Percentiles rank a stretch among this genome's conserved stretches.
These are phyloP conservation scores for Hemicordylus capensis DNA, from an alignment of 2,113 vertebrate genomes.

Conservation along the genomic window DNA sequence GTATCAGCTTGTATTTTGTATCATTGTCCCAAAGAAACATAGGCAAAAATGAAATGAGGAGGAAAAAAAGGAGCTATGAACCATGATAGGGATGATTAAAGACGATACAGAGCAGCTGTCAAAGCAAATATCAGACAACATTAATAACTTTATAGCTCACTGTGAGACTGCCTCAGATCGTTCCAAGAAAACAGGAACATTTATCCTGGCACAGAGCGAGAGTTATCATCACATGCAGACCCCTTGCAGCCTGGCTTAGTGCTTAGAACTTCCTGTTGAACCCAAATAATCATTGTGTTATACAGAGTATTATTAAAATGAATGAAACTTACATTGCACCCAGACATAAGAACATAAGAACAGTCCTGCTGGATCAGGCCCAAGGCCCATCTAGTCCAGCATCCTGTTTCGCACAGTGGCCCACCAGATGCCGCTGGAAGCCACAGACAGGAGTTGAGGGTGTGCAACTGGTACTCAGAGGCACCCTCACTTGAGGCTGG, in stretches of 20 bases:
- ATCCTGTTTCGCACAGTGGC: no score
- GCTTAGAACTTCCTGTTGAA: not conserved
- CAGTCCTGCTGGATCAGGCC: no score
- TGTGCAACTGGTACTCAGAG: no score
- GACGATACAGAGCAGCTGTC: constrained; percentile 77
- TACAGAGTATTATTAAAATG: constrained; percentile 12
- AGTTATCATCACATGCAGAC: constrained; percentile 61
- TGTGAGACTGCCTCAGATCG: constrained; percentile 66
- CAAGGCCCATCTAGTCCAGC: no score
- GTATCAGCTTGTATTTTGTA: constrained; percentile 51
- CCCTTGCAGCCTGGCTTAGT: not conserved
- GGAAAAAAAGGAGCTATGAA: constrained; percentile 63
- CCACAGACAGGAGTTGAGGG: no score
- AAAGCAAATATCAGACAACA: constrained; percentile 80
- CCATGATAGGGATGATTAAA: constrained; percentile 78
- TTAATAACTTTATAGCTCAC: constrained; percentile 80
- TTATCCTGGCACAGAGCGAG: constrained; percentile 57
- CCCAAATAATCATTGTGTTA: not conserved
- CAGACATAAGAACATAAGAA: not conserved
- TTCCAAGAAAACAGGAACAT: constrained; percentile 70
- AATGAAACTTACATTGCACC: not conserved
- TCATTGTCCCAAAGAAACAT: constrained; percentile 52
- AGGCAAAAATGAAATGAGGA: constrained; percentile 72
- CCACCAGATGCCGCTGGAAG: no score
- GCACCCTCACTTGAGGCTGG: no score